These are phyloP conservation scores for Herpetotheres cachinnans DNA, from an alignment of 2,113 vertebrate genomes.

Conservation along the genomic window DNA sequence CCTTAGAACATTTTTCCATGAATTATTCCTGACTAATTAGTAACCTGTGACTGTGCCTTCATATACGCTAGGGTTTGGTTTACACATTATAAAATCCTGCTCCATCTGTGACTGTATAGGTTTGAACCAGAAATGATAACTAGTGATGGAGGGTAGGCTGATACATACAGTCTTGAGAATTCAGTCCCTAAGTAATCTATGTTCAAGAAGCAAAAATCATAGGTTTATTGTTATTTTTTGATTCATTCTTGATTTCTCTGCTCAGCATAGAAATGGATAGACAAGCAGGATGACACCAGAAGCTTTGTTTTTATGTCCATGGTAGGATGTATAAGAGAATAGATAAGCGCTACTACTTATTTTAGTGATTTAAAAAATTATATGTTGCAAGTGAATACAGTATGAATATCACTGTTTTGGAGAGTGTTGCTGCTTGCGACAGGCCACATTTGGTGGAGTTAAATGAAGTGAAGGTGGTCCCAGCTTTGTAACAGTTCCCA, in stretches of 20 bases:
- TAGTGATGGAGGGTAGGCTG: background rate
- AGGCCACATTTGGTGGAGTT: background rate
- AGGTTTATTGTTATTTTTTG: background rate
- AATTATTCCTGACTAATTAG: background rate
- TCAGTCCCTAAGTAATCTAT: background rate
- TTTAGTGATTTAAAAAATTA: background rate
- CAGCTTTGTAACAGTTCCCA: background rate
- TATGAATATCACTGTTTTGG: background rate
- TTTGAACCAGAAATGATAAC: background rate
- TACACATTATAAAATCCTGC: background rate
- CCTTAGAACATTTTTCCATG: background rate
- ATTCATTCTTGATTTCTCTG: background rate
- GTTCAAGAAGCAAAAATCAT: background rate
- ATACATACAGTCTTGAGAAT: background rate
- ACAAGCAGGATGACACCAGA: background rate
- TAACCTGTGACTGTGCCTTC: background rate
- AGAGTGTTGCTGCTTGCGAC: background rate
- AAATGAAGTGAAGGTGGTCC: background rate
- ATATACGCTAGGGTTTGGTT: background rate
- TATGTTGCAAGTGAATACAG: background rate
- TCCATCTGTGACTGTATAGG: background rate
- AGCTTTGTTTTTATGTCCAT: background rate
- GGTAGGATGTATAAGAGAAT: background rate
- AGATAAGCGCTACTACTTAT: background rate
- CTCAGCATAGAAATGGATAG: rapidly evolving